Percentiles rank a stretch among this genome's conserved stretches.
Conservation (phyloP, 2,113 vertebrate genomes). For the Oenanthe melanoleuca region DNA sequence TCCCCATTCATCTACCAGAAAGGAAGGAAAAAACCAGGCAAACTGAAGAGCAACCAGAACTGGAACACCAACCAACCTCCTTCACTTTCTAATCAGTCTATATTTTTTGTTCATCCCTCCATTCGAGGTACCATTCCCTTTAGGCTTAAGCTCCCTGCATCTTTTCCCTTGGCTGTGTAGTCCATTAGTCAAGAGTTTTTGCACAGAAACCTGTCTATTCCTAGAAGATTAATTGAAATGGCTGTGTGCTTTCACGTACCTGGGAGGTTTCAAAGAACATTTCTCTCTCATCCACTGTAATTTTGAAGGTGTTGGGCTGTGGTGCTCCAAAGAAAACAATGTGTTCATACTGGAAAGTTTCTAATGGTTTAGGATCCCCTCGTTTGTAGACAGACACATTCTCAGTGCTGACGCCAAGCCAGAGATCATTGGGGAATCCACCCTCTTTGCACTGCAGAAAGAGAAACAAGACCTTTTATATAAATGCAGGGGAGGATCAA, state of each 20-base stretch:
- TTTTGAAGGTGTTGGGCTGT: conserved; percentile 88
- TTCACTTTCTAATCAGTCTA: not conserved
- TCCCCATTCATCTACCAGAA: not conserved
- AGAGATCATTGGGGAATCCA: conserved; percentile 90
- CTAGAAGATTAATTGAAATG: not conserved
- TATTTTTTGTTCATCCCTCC: not conserved
- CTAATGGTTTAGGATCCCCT: conserved; percentile 86
- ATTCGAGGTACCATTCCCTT: not conserved
- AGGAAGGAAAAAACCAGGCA: not conserved
- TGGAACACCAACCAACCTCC: not conserved
- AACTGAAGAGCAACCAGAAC: not conserved
- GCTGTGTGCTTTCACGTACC: conserved; percentile 65
- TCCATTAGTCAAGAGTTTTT: not conserved
- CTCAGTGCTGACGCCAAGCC: conserved; percentile 87
- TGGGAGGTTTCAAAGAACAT: conserved; percentile 93
- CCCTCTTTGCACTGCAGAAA: conserved; percentile 89
- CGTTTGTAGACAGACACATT: conserved; percentile 88
- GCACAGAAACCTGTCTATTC: not conserved
- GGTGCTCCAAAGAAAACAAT: conserved; percentile 89
- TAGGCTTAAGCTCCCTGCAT: not conserved
- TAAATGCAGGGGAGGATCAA: too few relatives aligned
- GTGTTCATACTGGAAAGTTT: conserved; percentile 89
- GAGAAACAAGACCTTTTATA: not conserved
- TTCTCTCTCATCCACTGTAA: conserved; percentile 92
- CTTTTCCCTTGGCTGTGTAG: not conserved